Base-by-base conservation (phyloP, 2,888 invertebrate species). In the Drosophila rubida region DNA sequence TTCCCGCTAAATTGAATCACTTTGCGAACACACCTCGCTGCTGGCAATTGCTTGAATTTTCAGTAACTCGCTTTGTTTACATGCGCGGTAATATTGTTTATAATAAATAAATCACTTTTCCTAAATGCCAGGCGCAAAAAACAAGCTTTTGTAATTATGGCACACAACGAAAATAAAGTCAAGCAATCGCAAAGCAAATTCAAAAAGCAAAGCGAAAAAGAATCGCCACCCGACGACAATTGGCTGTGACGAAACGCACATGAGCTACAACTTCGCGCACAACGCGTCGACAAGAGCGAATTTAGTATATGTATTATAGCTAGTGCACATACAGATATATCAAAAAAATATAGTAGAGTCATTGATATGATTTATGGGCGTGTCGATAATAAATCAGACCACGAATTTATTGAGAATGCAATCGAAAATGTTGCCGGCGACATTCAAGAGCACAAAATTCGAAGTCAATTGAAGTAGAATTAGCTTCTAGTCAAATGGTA, bases 61-160 rank as follows among this genome's bases (percentile, higher is more conserved):
- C 22, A 65, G 49, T 69, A 14, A 51, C n/a, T 41, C 46, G 30
- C 39, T 73, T 80, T 80, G 77, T 84, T 84, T 82, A 79, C 69
- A 70, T 45, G 63, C 68, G 44, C 63, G 44, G 22, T 64, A 69
- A 74, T 68, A 72, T 68, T 81, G 73, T 80, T 85, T 83, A 79
- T 70, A 74, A 62, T 73, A 80, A 76, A 84, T 85, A 74, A 84
- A 79, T 78, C 79, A 79, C 66, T 67, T 75, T 68, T 55, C 54
- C 61, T 50, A 78, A 79, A 75, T 67, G 72, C 61, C 49, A 35
- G 44, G 39, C 51, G 46, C 65, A 45, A 58, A 63, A 66, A 74
- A 78, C 76, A 49, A 65, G 71, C 65, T 70, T 78, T 80, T 71
- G 57, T 60, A 74, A 80, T 76, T 74, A 76, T 58, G 59, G 44